phyloP scores from a whole-genome alignment of 2,797 vertebrate genomes.

The Hyperoplus lanceolatus region DNA sequence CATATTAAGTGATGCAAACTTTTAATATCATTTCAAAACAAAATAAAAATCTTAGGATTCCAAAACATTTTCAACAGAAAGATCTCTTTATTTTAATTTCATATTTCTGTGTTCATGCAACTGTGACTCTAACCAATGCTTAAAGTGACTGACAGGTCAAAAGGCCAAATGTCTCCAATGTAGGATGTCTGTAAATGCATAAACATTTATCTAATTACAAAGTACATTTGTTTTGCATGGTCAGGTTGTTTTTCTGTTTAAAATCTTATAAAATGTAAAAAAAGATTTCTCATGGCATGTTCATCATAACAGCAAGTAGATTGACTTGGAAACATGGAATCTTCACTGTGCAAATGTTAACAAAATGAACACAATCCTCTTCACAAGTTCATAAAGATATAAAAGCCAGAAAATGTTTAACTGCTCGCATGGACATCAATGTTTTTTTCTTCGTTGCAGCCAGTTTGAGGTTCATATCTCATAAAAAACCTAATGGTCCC shows the following conservation, averaged over 20 bases:
- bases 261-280: background rate
- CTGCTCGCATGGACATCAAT: background rate
- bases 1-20: background rate
- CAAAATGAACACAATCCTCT: background rate
- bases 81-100: background rate
- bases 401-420: background rate
- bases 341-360: background rate
- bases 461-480: background rate
- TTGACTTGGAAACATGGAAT: background rate
- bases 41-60: slow-evolving; percentile 13
- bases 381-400: background rate
- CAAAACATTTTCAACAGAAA: slow-evolving; percentile 19
- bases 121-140: background rate
- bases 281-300: background rate
- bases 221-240: no score
- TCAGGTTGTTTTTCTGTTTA: background rate
- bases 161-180: background rate
- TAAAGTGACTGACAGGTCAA: background rate
- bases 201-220: no score
- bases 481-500: background rate
- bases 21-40: background rate
- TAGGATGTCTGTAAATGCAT: no score
- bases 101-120: background rate
- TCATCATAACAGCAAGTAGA: background rate
- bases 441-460: background rate